These are phyloP conservation scores for Stichopus chloronotus DNA, from an alignment of 35 echinoderm and acorn worm species.

Conservation along the genomic window DNA sequence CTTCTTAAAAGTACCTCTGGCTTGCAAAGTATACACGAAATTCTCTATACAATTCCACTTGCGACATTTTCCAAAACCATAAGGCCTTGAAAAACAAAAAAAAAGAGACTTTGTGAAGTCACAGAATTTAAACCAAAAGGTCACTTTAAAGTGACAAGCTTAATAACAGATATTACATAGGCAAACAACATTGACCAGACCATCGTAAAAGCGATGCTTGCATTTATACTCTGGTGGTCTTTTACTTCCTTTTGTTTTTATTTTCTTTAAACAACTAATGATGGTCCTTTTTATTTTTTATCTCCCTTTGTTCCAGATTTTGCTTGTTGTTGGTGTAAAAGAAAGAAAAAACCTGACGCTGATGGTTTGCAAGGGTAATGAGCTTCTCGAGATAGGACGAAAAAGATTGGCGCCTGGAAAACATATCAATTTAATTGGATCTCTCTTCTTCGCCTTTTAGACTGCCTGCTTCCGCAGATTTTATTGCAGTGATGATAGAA, in stretches of 20 bases:
- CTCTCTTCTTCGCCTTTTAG: neutral
- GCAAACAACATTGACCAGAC: neutral
- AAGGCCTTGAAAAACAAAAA: too few species aligned
- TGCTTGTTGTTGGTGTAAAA: too few species aligned
- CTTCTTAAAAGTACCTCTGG: too few species aligned
- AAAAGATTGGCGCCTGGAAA: neutral
- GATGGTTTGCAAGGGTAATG: too few species aligned
- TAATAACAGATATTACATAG: neutral
- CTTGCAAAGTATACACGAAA: neutral
- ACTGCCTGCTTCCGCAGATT: neutral
- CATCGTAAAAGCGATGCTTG: neutral
- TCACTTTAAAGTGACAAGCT: slow-evolving; percentile 16
- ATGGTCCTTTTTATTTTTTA: neutral
- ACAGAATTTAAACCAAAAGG: neutral
- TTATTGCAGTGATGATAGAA: neutral
- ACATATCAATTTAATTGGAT: slow-evolving; percentile 14
- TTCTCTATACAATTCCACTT: neutral
- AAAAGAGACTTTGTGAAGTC: neutral
- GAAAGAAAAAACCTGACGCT: too few species aligned
- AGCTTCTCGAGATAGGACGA: too few species aligned
- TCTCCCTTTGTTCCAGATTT: too few species aligned
- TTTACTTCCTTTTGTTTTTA: neutral
- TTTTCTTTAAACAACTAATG: neutral
- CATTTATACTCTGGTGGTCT: neutral
- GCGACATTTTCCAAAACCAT: neutral